Base-by-base conservation (phyloP, 2,113 vertebrate species). In the Pseudopipra pipra region DNA sequence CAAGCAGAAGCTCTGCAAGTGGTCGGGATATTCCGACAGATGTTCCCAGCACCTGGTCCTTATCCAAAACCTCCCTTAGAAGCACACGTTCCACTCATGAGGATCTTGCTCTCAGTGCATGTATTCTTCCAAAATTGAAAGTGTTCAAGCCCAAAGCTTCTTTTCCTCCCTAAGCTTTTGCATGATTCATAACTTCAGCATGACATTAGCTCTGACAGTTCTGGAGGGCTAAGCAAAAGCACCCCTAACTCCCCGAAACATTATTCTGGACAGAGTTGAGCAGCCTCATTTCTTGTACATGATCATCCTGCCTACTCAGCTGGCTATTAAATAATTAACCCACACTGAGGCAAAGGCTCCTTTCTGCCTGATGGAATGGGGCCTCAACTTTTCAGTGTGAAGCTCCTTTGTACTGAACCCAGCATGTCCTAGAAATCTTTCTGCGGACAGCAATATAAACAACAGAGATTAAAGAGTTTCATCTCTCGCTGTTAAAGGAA, bases 271-370 rank as follows among this genome's bases (percentile, higher is more conserved):
- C 41, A 37, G 8, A 90, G 54, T 0, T 44, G 51, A 85, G 30
- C 59, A 58, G 72, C 63, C 46, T 92, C 67, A 52, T 70, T 88
- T 74, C 75, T 76, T 18, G 28, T 43, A 63, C 27, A 9, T n/a
- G 62, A 87, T 30, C 23, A 1, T 49, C 37, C 52, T 68, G 74
- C 46, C 68, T 58, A 54, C 76, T 89, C 80, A 77, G 80, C 28
- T n/a, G 5, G 30, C 41, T 74, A 66, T 39, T 80, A 84, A 96
- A 86, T 80, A 80, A 94, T 90, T 94, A 95, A 92, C 76, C 76
- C 63, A 86, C 41, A 33, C 15, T 30, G 47, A 90, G 30, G 76
- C 22, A 89, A 86, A 62, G 51, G 76, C 76, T 94, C n/a, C 59
- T 74, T 86, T 89, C 65, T 66, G 76, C 76, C 46, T 76, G 65